Evolutionary conservation across 2,113 vertebrate genomes (phyloP).

Genomic region (mouse (Mus musculus)): DNA sequence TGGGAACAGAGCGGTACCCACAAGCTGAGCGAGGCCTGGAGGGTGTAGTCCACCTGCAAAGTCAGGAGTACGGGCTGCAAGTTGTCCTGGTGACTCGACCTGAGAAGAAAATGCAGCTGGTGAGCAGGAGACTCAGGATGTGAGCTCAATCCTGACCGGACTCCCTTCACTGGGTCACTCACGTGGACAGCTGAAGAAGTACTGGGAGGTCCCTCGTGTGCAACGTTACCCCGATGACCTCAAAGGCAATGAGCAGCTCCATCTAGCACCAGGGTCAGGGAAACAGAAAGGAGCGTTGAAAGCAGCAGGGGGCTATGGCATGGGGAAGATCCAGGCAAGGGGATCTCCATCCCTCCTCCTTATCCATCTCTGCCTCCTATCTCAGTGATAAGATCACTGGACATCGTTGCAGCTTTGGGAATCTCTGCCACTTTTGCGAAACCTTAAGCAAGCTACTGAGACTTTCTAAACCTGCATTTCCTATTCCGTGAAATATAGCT

Average conservation of each 20-base stretch:
- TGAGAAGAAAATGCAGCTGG: conserved; percentile 69
- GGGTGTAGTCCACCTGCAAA: conserved; percentile 91
- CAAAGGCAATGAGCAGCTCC: conserved; percentile 89
- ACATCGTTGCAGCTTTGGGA: background rate
- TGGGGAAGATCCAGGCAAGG: background rate
- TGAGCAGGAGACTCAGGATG: background rate
- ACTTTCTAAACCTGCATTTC: conserved; percentile 5
- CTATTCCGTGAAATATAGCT: background rate
- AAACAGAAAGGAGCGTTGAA: background rate
- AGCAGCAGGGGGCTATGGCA: background rate
- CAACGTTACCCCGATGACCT: conserved; percentile 89
- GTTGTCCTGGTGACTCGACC: conserved; percentile 92
- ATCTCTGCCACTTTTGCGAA: background rate
- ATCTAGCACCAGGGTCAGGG: conserved; percentile 83
- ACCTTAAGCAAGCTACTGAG: background rate
- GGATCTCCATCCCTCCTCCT: background rate
- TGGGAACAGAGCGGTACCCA: conserved; percentile 81
- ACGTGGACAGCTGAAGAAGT: conserved; percentile 94
- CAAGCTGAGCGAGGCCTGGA: conserved; percentile 89
- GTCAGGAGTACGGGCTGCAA: conserved; percentile 86
- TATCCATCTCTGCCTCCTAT: background rate
- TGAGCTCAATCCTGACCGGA: accelerated
- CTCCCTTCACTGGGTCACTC: conserved; percentile 77
- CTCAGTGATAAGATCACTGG: background rate
- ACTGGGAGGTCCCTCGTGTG: conserved; percentile 87